Conservation (phyloP, 2,888 invertebrate genomes). For the Spatulosminthurus flaviceps region DNA sequence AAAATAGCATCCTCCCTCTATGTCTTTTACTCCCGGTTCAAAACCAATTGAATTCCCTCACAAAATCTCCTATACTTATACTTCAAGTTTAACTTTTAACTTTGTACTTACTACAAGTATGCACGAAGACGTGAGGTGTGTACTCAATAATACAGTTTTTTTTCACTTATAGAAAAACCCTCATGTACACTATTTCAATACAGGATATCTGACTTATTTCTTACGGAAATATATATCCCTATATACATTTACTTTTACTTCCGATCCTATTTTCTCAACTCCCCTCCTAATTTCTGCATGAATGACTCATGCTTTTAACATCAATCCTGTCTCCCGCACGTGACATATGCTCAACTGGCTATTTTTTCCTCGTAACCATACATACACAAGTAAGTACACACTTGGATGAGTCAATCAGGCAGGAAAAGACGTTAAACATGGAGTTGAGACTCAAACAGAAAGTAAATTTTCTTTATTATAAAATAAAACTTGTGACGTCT, state of each 20-base stretch:
- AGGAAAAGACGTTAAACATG: no score
- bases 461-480: no score
- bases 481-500: no score
- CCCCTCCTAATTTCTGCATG: not conserved
- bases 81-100: no score
- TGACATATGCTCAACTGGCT: no score
- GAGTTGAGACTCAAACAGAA: no score
- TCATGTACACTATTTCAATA: no score
- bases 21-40: not conserved
- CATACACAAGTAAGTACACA: no score
- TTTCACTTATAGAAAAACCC: not conserved
- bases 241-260: slow-evolving; percentile 8
- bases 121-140: not conserved
- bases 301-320: slow-evolving; percentile 19
- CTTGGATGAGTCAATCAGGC: no score
- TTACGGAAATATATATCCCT: not conserved
- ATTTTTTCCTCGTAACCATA: no score
- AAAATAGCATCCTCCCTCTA: slow-evolving; percentile 28
- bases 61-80: not conserved
- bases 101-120: no score
- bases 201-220: no score
- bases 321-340: not conserved
- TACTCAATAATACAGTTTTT: not conserved
- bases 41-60: not conserved
- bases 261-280: slow-evolving; percentile 10